Percentiles rank a stretch among this genome's conserved stretches.
Evolutionary conservation across 1,140 invertebrate genomes (phyloP).

Genomic region (Drosophila hydei): DNA sequence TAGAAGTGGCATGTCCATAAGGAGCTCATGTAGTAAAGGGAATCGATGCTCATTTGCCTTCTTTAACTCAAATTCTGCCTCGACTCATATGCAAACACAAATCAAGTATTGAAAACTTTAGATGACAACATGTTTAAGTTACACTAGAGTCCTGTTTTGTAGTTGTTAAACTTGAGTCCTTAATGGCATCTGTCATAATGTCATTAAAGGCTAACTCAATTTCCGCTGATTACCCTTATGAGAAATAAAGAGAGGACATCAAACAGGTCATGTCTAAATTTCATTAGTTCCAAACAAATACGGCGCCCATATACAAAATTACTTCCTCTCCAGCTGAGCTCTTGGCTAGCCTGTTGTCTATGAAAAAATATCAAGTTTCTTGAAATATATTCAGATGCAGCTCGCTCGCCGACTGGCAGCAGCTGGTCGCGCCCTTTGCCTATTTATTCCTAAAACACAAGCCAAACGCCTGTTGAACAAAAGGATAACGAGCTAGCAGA

Average conservation of each 20-base stretch:
- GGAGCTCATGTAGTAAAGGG: conserved; percentile 9
- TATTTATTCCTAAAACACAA: conserved; percentile 59
- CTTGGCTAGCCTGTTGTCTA: conserved; percentile 37
- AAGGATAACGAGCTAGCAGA: conserved; percentile 71
- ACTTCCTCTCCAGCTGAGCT: conserved; percentile 56
- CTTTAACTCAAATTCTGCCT: neutral
- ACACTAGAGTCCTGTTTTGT: conserved; percentile 26
- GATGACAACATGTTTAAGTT: conserved; percentile 26
- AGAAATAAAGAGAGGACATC: conserved; percentile 42
- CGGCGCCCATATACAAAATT: conserved; percentile 70
- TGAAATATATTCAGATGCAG: conserved; percentile 65
- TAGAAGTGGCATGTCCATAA: conserved; percentile 34
- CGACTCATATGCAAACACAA: conserved; percentile 28
- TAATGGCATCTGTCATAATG: conserved; percentile 60
- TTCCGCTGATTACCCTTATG: conserved; percentile 74
- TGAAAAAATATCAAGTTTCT: conserved; percentile 70
- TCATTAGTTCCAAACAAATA: conserved; percentile 80
- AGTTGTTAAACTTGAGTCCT: conserved; percentile 6
- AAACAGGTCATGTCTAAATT: conserved; percentile 76
- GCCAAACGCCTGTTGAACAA: conserved; percentile 48
- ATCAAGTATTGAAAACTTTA: conserved; percentile 18
- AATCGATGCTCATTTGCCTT: neutral
- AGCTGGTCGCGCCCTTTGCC: conserved; percentile 49
- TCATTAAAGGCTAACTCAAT: conserved; percentile 73
- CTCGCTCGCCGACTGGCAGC: conserved; percentile 16